Conservation (phyloP, 2,113 vertebrate genomes). For the Tupaia tana region DNA sequence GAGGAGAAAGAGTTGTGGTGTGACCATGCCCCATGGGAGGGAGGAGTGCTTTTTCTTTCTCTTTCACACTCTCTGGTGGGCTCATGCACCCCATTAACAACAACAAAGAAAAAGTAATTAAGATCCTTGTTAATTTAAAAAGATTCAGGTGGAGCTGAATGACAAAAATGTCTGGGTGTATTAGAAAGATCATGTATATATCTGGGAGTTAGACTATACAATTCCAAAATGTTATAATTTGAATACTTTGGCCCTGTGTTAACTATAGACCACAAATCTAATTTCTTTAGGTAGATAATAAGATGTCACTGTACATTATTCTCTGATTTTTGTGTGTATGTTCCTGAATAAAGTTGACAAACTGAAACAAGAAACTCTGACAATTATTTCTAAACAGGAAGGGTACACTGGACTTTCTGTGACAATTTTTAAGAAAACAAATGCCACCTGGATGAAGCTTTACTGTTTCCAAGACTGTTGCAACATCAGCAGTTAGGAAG, state of each 20-base stretch:
- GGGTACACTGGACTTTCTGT: not conserved
- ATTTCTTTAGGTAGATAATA: not conserved
- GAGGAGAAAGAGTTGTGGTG: no score
- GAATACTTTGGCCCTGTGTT: not conserved
- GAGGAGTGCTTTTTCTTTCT: no score
- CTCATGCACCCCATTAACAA: no score
- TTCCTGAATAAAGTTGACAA: not conserved
- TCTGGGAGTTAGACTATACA: not conserved
- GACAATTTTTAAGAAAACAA: conserved; percentile 25
- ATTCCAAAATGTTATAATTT: not conserved
- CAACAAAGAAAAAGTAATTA: not conserved
- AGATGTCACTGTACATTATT: not conserved
- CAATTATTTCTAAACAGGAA: conserved; percentile 41
- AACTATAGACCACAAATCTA: not conserved
- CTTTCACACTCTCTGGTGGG: no score
- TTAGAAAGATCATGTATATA: not conserved
- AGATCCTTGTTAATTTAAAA: not conserved
- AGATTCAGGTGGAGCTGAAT: not conserved
- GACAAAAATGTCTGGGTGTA: not conserved
- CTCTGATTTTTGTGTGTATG: conserved; percentile 40
- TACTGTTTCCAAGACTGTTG: conserved; percentile 59
- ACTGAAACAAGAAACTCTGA: not conserved
- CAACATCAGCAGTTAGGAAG: conserved; percentile 64
- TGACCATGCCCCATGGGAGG: no score
- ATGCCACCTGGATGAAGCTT: conserved; percentile 61